These are phyloP conservation scores for Montipora cactus DNA, from an alignment of 64 coral and sea anemone genomes.

Conservation along the genomic window DNA sequence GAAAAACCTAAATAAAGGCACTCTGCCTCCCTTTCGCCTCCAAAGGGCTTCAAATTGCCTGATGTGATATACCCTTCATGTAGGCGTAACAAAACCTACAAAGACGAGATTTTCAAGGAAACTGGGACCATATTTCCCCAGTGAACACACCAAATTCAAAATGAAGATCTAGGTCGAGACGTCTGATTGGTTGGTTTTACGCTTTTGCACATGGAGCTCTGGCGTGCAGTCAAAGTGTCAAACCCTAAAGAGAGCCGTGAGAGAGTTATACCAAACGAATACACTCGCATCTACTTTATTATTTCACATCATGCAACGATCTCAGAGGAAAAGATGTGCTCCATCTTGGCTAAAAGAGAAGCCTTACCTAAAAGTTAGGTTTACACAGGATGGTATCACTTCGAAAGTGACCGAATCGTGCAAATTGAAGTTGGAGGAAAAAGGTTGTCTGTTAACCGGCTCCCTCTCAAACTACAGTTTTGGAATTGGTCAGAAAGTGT, in stretches of 20 bases:
- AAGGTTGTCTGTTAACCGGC: background rate
- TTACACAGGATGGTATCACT: slow-evolving; percentile 4
- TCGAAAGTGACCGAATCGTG: slow-evolving; percentile 15
- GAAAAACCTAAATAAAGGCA: no score
- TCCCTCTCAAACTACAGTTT: slow-evolving; percentile 29
- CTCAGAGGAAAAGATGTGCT: slow-evolving; percentile 36
- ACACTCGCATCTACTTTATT: background rate
- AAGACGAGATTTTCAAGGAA: no score
- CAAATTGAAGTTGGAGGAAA: background rate
- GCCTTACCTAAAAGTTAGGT: slow-evolving; percentile 46
- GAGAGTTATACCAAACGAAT: background rate
- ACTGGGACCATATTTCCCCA: no score
- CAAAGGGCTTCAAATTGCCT: no score
- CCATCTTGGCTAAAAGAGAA: slow-evolving; percentile 38
- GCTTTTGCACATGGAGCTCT: background rate
- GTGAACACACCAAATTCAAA: no score
- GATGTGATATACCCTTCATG: no score
- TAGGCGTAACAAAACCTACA: no score
- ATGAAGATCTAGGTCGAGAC: background rate
- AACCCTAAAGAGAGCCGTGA: background rate
- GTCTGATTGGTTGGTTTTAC: background rate
- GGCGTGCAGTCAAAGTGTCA: background rate
- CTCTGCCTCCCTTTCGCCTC: no score
- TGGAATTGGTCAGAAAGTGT: slow-evolving; percentile 22
- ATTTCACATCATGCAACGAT: slow-evolving; percentile 32